Percentiles rank a stretch among this genome's conserved stretches.
These are phyloP conservation scores for Leptinotarsa texana DNA, from an alignment of 1,140 invertebrate genomes.

Conservation along the genomic window DNA sequence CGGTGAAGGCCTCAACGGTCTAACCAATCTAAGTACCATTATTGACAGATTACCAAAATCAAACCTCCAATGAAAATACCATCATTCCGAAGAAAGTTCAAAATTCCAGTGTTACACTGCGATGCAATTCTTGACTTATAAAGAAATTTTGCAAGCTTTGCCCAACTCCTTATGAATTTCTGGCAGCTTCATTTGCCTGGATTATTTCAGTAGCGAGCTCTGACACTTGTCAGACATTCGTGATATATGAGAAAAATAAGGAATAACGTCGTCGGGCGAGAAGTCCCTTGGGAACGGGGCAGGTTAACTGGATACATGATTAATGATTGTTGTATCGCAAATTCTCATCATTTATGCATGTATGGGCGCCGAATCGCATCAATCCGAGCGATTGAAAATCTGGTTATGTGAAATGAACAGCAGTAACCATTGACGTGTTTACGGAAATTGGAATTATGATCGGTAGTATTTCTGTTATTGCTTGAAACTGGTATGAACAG, in stretches of 20 bases:
- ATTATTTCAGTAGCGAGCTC: conserved; percentile 18
- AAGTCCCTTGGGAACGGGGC: conserved; percentile 35
- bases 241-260: conserved; percentile 54
- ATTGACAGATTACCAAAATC: too few relatives aligned
- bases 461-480: neutral
- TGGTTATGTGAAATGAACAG: conserved; percentile 24
- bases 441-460: neutral
- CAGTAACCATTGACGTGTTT: neutral
- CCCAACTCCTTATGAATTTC: neutral
- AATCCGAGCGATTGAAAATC: conserved; percentile 44
- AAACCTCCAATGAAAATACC: too few relatives aligned
- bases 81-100: too few relatives aligned
- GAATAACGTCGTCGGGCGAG: conserved; percentile 42
- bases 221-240: conserved; percentile 50
- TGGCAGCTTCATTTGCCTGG: conserved; percentile 29
- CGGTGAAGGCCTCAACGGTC: too few relatives aligned
- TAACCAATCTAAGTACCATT: too few relatives aligned
- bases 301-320: conserved; percentile 51
- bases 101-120: too few relatives aligned
- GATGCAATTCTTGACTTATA: neutral
- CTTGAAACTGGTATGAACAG: neutral
- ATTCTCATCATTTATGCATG: conserved; percentile 51
- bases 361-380: conserved; percentile 43
- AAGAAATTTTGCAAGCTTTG: neutral
- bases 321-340: conserved; percentile 51